phyloP scores from a whole-genome alignment of 64 coral and sea anemone genomes.

The Catalaphyllia jardinei region DNA sequence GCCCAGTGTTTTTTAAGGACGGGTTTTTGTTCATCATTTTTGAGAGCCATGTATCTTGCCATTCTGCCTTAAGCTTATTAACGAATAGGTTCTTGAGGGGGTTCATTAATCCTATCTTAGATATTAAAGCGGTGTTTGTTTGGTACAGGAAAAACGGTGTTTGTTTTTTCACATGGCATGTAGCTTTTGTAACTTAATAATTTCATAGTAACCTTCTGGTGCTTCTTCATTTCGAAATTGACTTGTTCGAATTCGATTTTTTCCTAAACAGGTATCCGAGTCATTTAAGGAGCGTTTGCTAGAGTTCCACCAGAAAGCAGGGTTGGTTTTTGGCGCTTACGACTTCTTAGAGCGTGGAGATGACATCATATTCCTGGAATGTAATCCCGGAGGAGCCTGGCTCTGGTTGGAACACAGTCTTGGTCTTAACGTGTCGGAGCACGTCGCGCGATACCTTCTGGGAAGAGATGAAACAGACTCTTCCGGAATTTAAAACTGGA shows the following conservation, averaged over 20 bases:
- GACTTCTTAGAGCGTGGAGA: constrained; percentile 27
- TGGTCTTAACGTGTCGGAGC: not conserved
- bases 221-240: too few species aligned
- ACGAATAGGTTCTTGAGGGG: too few species aligned
- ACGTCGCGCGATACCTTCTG: constrained; percentile 31
- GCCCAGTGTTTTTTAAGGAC: too few species aligned
- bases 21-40: not conserved
- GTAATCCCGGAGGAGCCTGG: constrained; percentile 51
- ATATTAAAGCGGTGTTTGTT: too few species aligned
- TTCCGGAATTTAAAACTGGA: not conserved
- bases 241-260: not conserved
- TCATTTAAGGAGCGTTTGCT: not conserved
- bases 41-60: too few species aligned
- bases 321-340: constrained; percentile 40
- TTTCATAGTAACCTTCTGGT: too few species aligned
- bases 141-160: too few species aligned
- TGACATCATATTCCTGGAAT: constrained; percentile 57
- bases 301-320: constrained; percentile 43
- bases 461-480: not conserved
- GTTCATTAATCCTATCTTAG: too few species aligned
- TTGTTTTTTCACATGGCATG: not conserved
- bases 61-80: too few species aligned
- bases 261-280: not conserved
- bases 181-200: not conserved
- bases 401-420: constrained; percentile 34